phyloP scores from a whole-genome alignment of 2,888 invertebrate genomes.

The Drosophila conformis region DNA sequence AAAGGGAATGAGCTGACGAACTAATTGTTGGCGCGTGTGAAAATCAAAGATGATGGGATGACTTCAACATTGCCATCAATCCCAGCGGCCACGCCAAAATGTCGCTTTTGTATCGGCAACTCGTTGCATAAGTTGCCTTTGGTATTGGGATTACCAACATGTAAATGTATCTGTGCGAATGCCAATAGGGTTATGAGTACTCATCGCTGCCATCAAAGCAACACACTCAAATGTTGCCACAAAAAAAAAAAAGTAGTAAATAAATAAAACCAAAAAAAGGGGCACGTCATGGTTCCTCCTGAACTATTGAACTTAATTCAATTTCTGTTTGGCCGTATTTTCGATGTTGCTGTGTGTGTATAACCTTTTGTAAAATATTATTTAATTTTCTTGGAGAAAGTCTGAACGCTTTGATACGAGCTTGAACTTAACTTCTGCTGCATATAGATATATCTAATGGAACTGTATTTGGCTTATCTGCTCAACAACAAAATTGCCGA shows the following conservation, averaged over 20 bases:
- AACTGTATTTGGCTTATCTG: too few species aligned
- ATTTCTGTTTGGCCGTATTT: slow-evolving; percentile 43
- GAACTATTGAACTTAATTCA: slow-evolving; percentile 77
- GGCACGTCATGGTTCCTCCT: slow-evolving; percentile 59
- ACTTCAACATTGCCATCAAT: slow-evolving; percentile 39
- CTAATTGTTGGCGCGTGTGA: slow-evolving; percentile 63
- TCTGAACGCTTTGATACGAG: slow-evolving; percentile 41
- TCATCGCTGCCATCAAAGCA: slow-evolving; percentile 39
- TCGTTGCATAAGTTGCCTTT: slow-evolving; percentile 57
- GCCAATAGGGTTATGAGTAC: slow-evolving; percentile 24
- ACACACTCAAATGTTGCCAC: slow-evolving; percentile 43
- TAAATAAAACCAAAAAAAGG: slow-evolving; percentile 25
- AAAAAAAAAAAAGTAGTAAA: slow-evolving; percentile 13
- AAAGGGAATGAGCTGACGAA: slow-evolving; percentile 79
- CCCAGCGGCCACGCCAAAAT: slow-evolving; percentile 58
- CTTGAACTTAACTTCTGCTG: slow-evolving; percentile 17
- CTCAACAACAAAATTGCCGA: not conserved
- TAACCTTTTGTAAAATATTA: slow-evolving; percentile 30
- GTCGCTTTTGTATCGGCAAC: slow-evolving; percentile 53
- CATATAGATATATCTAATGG: not conserved
- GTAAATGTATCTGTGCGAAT: slow-evolving; percentile 20
- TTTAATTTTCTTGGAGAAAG: slow-evolving; percentile 47
- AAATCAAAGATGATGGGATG: slow-evolving; percentile 36
- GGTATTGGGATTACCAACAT: slow-evolving; percentile 32
- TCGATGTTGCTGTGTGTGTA: slow-evolving; percentile 5